Evolutionary conservation across 2,113 vertebrate genomes (phyloP).

Genomic region (zebrafish (Danio rerio)): GRCz12tu NC_133189.1:11929501-11930000

Average conservation of each 20-base stretch:
- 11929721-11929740: slow-evolving; percentile 81
- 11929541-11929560: slow-evolving; percentile 84
- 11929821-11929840: background rate
- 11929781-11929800: slow-evolving; percentile 28
- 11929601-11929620: background rate
- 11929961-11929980: slow-evolving; percentile 79
- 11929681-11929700: slow-evolving; percentile 74
- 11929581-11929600: slow-evolving; percentile 71
- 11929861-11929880: slow-evolving; percentile 82
- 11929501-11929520: slow-evolving; percentile 76
- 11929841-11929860: slow-evolving; percentile 50
- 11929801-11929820: background rate
- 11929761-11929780: slow-evolving; percentile 84
- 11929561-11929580: slow-evolving; percentile 87
- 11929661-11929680: background rate
- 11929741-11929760: slow-evolving; percentile 82
- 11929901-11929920: slow-evolving; percentile 82
- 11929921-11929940: slow-evolving; percentile 85
- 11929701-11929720: slow-evolving; percentile 62
- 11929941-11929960: slow-evolving; percentile 77
- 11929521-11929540: slow-evolving; percentile 80
- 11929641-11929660: background rate
- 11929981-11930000: background rate
- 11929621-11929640: background rate
- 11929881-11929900: slow-evolving; percentile 77